Conservation (phyloP, 2,797 vertebrate genomes). For the Cygnus olor region DNA sequence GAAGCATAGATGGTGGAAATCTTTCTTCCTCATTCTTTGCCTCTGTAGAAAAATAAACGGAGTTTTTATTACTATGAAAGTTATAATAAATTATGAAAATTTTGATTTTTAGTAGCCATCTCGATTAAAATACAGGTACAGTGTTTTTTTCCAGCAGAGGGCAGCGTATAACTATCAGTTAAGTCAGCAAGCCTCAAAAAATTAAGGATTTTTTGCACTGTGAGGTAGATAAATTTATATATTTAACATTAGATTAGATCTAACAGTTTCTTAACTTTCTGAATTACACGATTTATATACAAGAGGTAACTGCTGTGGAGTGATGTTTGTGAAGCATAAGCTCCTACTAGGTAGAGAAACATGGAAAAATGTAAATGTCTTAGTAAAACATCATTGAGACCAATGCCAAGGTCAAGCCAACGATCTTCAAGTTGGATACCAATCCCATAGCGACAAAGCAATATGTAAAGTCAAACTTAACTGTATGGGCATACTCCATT, state of each 20-base stretch:
- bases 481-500: background rate
- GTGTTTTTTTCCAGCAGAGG: slow-evolving; percentile 63
- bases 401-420: background rate
- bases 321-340: background rate
- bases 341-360: background rate
- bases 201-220: background rate
- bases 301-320: background rate
- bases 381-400: background rate
- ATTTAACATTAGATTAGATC: background rate
- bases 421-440: background rate
- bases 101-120: background rate
- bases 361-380: background rate
- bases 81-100: background rate
- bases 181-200: background rate
- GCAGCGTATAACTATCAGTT: slow-evolving; percentile 62
- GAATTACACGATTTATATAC: background rate
- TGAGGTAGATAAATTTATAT: fast-evolving
- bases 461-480: background rate
- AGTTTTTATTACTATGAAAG: background rate
- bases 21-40: fast-evolving
- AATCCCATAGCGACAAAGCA: background rate
- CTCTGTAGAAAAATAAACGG: background rate
- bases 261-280: background rate
- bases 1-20: background rate
- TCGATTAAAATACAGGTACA: background rate